Conservation (phyloP, 53 echinoderm and acorn worm species). For the Holothuria scabra region DNA sequence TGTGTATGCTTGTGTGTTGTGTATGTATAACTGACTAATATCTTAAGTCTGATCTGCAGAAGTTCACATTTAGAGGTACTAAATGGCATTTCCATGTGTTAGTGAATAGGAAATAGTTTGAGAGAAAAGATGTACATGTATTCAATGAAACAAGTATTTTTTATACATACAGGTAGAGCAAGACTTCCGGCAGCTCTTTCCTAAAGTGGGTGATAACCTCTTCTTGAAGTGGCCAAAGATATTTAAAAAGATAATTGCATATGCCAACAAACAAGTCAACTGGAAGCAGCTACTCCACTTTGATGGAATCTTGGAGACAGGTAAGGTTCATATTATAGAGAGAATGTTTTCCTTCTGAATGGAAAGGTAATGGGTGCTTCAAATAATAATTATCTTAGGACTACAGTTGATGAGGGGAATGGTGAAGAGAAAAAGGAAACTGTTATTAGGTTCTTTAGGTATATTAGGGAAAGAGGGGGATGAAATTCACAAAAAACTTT, state of each 20-base stretch:
- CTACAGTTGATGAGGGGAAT: slow-evolving; percentile 20
- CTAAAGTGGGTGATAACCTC: slow-evolving; percentile 17
- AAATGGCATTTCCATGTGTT: no score
- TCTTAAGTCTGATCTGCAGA: no score
- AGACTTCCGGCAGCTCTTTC: slow-evolving; percentile 30
- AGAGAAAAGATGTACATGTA: no score
- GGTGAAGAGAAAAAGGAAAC: slow-evolving; percentile 23
- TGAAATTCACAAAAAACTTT: no score
- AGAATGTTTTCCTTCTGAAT: no score
- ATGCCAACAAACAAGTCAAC: slow-evolving; percentile 33
- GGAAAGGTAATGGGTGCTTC: slow-evolving; percentile 8
- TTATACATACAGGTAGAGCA: slow-evolving; percentile 15
- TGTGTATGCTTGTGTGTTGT: no score
- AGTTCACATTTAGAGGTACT: no score
- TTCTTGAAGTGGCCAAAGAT: slow-evolving; percentile 29
- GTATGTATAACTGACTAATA: no score
- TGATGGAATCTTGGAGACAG: background rate
- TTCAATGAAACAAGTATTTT: no score
- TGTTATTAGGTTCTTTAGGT: slow-evolving; percentile 7
- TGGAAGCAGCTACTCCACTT: slow-evolving; percentile 14
- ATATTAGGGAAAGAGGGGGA: background rate
- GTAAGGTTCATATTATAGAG: background rate
- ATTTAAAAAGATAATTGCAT: background rate
- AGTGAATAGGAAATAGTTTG: no score
- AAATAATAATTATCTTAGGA: slow-evolving; percentile 3